A percentile compares a stretch with the other conserved stretches of the same genome.
Evolutionary conservation across 2,113 vertebrate genomes (phyloP).

Genomic region (Dissostichus mawsoni): DNA sequence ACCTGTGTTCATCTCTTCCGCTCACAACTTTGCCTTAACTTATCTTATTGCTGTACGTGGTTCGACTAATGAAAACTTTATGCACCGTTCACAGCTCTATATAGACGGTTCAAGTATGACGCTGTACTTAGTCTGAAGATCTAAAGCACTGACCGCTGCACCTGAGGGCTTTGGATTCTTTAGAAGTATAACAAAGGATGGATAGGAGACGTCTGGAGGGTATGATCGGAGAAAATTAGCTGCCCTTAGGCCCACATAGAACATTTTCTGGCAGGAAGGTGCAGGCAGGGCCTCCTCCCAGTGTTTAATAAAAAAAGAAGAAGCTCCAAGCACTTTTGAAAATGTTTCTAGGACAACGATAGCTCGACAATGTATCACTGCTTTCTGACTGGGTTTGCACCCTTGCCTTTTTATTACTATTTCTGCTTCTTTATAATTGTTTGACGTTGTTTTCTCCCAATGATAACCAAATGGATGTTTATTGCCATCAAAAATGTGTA

Average conservation of each 20-base stretch:
- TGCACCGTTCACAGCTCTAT: not conserved
- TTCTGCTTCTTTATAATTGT: too few relatives aligned
- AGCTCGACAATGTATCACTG: too few relatives aligned
- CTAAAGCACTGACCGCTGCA: not conserved
- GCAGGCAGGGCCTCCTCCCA: too few relatives aligned
- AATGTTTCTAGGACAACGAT: too few relatives aligned
- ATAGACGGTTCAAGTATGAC: conserved; percentile 1
- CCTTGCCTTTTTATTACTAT: too few relatives aligned
- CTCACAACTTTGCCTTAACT: not conserved
- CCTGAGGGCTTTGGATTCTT: conserved; percentile 14
- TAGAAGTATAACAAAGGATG: not conserved
- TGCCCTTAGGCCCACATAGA: not conserved
- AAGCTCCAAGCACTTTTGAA: too few relatives aligned
- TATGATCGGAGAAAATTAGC: not conserved
- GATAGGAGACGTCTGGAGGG: conserved; percentile 4
- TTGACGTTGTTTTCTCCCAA: too few relatives aligned
- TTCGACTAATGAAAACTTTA: not conserved
- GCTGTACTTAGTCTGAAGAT: not conserved
- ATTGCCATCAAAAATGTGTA: too few relatives aligned
- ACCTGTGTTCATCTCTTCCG: not conserved
- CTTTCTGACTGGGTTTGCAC: too few relatives aligned
- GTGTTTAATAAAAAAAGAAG: too few relatives aligned
- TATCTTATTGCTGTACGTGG: not conserved
- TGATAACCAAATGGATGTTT: too few relatives aligned
- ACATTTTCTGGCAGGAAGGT: too few relatives aligned